phyloP scores from a whole-genome alignment of 2,113 vertebrate genomes.

The Dermatemys mawii region DNA sequence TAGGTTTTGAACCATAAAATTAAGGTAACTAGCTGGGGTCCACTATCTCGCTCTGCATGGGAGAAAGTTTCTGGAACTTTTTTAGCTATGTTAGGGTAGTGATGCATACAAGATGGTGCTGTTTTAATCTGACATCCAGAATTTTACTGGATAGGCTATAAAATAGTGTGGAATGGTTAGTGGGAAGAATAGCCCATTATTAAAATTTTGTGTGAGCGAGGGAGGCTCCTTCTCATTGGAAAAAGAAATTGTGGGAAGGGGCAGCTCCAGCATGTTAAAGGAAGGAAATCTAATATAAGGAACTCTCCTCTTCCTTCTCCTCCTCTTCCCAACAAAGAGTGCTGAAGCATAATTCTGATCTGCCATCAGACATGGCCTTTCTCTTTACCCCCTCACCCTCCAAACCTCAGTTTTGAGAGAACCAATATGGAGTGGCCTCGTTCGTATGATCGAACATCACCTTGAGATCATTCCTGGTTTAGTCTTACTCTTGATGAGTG shows the following conservation, averaged over 20 bases:
- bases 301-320: not conserved
- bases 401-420: not conserved
- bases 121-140: not conserved
- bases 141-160: not conserved
- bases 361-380: not conserved
- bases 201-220: not conserved
- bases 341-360: not conserved
- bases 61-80: not conserved
- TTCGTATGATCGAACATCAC: not conserved
- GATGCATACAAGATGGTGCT: not conserved
- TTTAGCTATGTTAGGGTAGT: not conserved
- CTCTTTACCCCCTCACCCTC: not conserved
- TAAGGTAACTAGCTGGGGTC: not conserved
- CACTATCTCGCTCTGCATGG: not conserved
- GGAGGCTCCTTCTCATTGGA: not conserved
- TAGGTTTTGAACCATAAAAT: not conserved
- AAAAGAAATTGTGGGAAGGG: not conserved
- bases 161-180: not conserved
- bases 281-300: not conserved
- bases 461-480: constrained; percentile 10
- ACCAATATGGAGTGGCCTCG: not conserved
- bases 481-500: not conserved
- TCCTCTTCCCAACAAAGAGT: not conserved
- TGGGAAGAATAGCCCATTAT: not conserved
- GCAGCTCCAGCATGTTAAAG: not conserved